These are phyloP conservation scores for Scrobipalpa costella DNA, from an alignment of 2,888 invertebrate genomes.

Conservation along the genomic window DNA sequence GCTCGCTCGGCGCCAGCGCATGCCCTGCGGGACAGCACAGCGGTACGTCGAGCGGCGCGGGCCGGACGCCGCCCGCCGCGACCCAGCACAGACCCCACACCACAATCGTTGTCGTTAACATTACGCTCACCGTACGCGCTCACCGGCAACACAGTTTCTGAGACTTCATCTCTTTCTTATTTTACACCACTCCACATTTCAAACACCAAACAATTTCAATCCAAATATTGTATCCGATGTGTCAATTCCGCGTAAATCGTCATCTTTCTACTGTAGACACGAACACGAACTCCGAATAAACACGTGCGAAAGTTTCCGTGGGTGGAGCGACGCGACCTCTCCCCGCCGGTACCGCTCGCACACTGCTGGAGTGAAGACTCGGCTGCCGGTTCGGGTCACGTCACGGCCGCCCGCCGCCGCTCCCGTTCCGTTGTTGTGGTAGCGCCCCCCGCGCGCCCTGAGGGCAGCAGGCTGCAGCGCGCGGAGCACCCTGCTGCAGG, in stretches of 20 bases:
- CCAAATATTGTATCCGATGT: background rate
- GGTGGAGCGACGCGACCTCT: slow-evolving; percentile 44
- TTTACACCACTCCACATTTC: slow-evolving; percentile 30
- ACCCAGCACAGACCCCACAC: slow-evolving; percentile 45
- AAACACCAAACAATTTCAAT: slow-evolving; percentile 15
- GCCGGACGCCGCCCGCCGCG: slow-evolving; percentile 44
- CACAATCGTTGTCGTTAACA: slow-evolving; percentile 38
- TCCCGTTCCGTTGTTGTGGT: slow-evolving; percentile 2
- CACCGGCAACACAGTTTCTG: slow-evolving; percentile 43
- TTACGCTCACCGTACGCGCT: slow-evolving; percentile 41
- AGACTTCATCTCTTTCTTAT: slow-evolving; percentile 32
- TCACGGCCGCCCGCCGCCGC: slow-evolving; percentile 8
- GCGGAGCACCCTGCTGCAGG: background rate
- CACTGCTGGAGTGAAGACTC: slow-evolving; percentile 34
- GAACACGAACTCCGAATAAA: slow-evolving; percentile 36
- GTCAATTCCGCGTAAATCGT: background rate
- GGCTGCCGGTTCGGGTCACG: slow-evolving; percentile 3
- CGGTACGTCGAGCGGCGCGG: slow-evolving; percentile 55
- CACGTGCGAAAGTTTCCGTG: slow-evolving; percentile 52
- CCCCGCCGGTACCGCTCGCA: slow-evolving; percentile 41
- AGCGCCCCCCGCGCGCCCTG: background rate
- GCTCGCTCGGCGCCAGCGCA: slow-evolving; percentile 49
- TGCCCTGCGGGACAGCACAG: slow-evolving; percentile 55
- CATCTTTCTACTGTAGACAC: slow-evolving; percentile 17
- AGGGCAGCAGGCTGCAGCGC: slow-evolving; percentile 3